Percentiles rank a stretch among this genome's conserved stretches.
Conservation (phyloP, 2,113 vertebrate genomes). For the Felis chaus region DNA sequence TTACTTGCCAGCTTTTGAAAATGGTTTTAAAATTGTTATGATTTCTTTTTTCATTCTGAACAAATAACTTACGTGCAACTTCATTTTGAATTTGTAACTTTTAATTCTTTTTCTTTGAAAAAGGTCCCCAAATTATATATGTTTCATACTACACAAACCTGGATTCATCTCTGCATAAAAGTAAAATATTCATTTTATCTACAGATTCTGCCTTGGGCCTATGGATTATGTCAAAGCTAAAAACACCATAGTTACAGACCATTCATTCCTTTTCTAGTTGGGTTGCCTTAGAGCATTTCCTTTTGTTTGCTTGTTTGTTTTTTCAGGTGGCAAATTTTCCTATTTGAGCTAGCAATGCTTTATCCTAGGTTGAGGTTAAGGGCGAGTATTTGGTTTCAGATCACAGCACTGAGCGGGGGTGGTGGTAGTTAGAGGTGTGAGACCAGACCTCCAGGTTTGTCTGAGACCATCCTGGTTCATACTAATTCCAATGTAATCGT, state of each 20-base stretch:
- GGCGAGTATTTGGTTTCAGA: background rate
- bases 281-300: background rate
- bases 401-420: background rate
- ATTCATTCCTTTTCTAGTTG: background rate
- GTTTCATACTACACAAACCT: background rate
- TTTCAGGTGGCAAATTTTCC: background rate
- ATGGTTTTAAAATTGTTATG: background rate
- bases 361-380: background rate
- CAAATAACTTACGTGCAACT: background rate
- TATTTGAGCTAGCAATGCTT: background rate
- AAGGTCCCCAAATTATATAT: background rate
- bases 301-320: background rate
- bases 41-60: background rate
- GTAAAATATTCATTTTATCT: background rate
- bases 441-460: background rate
- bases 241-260: background rate
- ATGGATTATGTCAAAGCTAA: background rate
- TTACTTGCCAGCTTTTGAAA: background rate
- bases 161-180: background rate
- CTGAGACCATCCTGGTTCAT: too few relatives aligned
- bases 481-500: background rate
- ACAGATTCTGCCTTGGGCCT: background rate
- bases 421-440: background rate
- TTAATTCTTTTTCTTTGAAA: background rate
- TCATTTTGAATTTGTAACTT: slow-evolving; percentile 9